Evolutionary conservation across 2,888 invertebrate genomes (phyloP).

Genomic region (Invenusta paracnida): DNA sequence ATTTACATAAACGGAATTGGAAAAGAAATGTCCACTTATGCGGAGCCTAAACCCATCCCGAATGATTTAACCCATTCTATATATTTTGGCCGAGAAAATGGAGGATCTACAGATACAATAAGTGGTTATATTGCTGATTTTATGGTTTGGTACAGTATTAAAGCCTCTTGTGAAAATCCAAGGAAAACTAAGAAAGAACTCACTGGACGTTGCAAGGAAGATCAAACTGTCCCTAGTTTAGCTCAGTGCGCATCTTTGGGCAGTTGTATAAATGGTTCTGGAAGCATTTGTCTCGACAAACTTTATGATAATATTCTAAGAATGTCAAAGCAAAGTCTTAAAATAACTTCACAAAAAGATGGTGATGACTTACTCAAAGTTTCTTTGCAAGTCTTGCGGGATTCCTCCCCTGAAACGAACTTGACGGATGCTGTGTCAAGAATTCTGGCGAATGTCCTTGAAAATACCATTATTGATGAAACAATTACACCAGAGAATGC

Average conservation of each 20-base stretch:
- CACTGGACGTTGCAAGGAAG: background rate
- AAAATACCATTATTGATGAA: slow-evolving; percentile 1
- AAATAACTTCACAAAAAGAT: slow-evolving; percentile 25
- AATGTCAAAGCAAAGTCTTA: background rate
- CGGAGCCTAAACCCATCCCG: background rate
- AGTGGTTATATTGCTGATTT: slow-evolving; percentile 29
- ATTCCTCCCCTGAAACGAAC: background rate
- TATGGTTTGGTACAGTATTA: slow-evolving; percentile 35
- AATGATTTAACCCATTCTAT: background rate
- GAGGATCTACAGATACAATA: background rate
- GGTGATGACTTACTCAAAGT: background rate
- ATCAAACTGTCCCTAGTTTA: background rate
- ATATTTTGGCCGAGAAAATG: slow-evolving; percentile 11
- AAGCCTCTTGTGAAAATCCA: slow-evolving; percentile 31
- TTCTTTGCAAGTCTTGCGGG: background rate
- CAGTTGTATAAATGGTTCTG: slow-evolving; percentile 18
- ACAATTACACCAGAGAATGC: background rate
- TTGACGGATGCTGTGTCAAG: background rate
- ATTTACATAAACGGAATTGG: slow-evolving; percentile 31
- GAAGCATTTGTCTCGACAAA: slow-evolving; percentile 34
- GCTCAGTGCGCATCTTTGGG: background rate
- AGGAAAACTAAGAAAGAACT: background rate
- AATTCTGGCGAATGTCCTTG: slow-evolving; percentile 21
- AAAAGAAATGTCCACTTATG: background rate
- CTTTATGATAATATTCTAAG: background rate